Evolutionary conservation across 2,888 invertebrate species (phyloP).

Genomic region (Drosophila vallismaia): DNA sequence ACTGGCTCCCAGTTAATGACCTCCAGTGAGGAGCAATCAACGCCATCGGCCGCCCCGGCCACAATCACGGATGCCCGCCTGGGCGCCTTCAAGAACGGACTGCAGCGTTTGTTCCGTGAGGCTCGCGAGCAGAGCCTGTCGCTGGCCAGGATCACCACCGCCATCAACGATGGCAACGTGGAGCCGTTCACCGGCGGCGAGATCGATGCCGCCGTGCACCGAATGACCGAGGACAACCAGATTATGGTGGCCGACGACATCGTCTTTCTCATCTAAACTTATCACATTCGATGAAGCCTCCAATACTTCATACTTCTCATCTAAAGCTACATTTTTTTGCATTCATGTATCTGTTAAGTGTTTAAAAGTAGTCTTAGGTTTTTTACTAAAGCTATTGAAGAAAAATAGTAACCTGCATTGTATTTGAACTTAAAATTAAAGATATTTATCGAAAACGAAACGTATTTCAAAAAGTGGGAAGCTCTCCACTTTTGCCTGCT

Average conservation of each 20-base stretch:
- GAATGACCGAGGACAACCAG: slow-evolving; percentile 95
- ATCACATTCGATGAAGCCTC: not conserved
- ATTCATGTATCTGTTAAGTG: slow-evolving; percentile 23
- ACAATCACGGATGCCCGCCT: slow-evolving; percentile 85
- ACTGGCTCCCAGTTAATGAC: slow-evolving; percentile 6
- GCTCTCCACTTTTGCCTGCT: too few relatives aligned
- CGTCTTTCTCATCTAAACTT: slow-evolving; percentile 90
- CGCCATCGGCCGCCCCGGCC: slow-evolving; percentile 55
- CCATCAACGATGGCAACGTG: slow-evolving; percentile 87
- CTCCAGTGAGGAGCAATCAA: slow-evolving; percentile 43
- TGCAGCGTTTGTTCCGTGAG: slow-evolving; percentile 91
- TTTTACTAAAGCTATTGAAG: too few relatives aligned
- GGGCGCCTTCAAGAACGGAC: slow-evolving; percentile 88
- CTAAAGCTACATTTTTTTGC: not conserved
- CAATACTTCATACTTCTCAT: not conserved
- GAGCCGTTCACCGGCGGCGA: slow-evolving; percentile 88
- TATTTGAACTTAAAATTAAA: too few relatives aligned
- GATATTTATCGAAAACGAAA: too few relatives aligned
- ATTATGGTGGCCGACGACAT: slow-evolving; percentile 95
- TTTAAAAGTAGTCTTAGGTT: too few relatives aligned
- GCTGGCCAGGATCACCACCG: slow-evolving; percentile 87
- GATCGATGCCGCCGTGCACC: slow-evolving; percentile 90
- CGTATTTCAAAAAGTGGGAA: too few relatives aligned
- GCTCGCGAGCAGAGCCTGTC: slow-evolving; percentile 91
- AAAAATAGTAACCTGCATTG: too few relatives aligned